These are phyloP conservation scores for Agrotis exclamationis DNA, from an alignment of 2,888 invertebrate genomes.

Conservation along the genomic window DNA sequence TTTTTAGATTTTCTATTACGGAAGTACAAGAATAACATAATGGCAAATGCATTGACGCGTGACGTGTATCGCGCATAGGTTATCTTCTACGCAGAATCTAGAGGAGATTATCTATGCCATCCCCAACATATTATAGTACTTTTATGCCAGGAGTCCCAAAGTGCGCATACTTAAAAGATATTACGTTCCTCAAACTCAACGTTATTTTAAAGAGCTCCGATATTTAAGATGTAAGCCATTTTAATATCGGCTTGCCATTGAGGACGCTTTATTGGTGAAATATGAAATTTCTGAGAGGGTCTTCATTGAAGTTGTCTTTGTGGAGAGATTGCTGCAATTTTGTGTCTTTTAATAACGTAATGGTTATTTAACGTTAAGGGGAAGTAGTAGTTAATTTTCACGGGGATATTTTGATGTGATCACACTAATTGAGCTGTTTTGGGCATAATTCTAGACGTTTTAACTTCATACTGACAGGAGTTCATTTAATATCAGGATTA, in stretches of 20 bases:
- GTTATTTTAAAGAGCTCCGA: constrained; percentile 65
- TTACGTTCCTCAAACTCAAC: constrained; percentile 63
- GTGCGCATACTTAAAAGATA: constrained; percentile 64
- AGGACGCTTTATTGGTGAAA: constrained; percentile 70
- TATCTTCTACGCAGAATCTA: no score
- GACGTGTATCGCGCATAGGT: no score
- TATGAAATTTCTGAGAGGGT: constrained; percentile 70
- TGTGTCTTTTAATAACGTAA: constrained; percentile 50
- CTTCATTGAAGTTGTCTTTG: constrained; percentile 55
- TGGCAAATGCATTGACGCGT: no score
- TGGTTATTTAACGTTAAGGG: constrained; percentile 39
- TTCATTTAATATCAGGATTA: no score
- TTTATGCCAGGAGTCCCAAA: constrained; percentile 40
- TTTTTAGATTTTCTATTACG: no score
- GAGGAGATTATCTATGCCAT: neutral
- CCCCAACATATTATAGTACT: constrained; percentile 21
- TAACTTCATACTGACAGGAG: neutral
- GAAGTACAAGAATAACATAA: no score
- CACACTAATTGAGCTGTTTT: neutral
- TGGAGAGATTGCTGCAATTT: constrained; percentile 61
- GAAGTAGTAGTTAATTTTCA: constrained; percentile 1
- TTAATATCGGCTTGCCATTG: constrained; percentile 75
- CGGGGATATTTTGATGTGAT: constrained; percentile 13
- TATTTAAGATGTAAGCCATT: constrained; percentile 73
- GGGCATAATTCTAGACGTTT: neutral